Base-by-base conservation (phyloP, 2,888 invertebrate genomes). In the Dermolepida albohirtum region DNA sequence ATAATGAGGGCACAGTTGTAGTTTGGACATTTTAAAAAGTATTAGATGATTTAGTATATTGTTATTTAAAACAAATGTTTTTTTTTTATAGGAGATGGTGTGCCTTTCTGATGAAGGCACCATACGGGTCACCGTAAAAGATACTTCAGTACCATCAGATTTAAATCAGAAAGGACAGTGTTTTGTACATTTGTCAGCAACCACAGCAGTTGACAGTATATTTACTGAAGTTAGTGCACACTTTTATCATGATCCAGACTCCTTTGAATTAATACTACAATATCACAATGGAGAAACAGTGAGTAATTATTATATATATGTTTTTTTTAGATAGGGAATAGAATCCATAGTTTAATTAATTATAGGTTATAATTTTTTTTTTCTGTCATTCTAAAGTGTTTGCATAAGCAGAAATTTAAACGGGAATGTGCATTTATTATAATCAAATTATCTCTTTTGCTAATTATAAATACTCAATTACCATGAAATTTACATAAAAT, bases 191-290 rank as follows among this genome's bases (percentile, higher is more conserved):
- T 74, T 83, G 50, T 82, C 84, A 16, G 83, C 83, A 11, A 82
- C 85, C 11, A 84, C 81, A 64, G 78, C 81, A 6, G 83, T 86
- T 34, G 78, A 80, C 29, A 80, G 82, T 34, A 78, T 88, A 57
- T 82, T 87, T 50, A 78, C 81, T 47, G 85, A 86, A 70, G 83
- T 88, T 29, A 84, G 84, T 4, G 78, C 79, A 47, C 79, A 82
- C 66, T 85, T 84, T 74, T 81, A 82, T 66, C 86, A 85, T 74
- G 83, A 84, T 65, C 80, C 84, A 10, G 82, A 83, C 50, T 78
- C 81, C n/a, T 84, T 86, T 73, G 82, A 84, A 69, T 75, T 86
- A 16, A 74, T 80, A 14, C 73, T 82, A 34, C 81, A 83, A 73
- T 73, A 70, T 34, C 71, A 71, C 41, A 73, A 74, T 52, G 75